Percentiles rank a stretch among this genome's conserved stretches.
These are phyloP conservation scores for Rhagonycha lutea DNA, from an alignment of 2,888 invertebrate genomes.

Conservation along the genomic window DNA sequence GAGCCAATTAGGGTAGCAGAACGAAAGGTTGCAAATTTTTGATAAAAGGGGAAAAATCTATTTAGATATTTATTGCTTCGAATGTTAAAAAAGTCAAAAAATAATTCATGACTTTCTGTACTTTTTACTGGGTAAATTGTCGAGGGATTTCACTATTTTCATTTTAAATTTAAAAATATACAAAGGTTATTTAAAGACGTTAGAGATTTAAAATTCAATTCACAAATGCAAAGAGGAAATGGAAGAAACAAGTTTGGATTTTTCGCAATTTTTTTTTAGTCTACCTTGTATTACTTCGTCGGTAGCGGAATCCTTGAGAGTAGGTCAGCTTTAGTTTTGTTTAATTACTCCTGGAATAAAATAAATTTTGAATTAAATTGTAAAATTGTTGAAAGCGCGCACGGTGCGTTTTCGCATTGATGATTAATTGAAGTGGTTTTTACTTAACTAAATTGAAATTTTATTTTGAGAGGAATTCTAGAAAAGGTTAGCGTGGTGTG, in stretches of 20 bases:
- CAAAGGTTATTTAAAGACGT: slow-evolving; percentile 24
- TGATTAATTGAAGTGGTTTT: not conserved
- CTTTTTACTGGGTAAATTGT: not conserved
- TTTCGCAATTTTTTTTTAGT: not conserved
- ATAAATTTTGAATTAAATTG: not conserved
- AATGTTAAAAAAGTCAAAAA: not conserved
- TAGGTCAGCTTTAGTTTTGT: not conserved
- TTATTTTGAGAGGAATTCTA: not conserved
- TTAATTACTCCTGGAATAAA: not conserved
- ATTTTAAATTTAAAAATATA: slow-evolving; percentile 23
- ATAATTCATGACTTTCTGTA: not conserved
- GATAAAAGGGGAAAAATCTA: not conserved
- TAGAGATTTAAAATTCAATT: slow-evolving; percentile 27
- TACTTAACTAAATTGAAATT: not conserved
- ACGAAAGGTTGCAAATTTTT: not conserved
- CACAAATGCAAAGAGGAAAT: slow-evolving; percentile 21
- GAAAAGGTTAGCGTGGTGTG: not conserved
- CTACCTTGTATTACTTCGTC: not conserved
- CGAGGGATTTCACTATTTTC: slow-evolving; percentile 17
- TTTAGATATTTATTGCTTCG: not conserved
- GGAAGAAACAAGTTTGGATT: slow-evolving; percentile 6
- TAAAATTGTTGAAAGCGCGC: not conserved
- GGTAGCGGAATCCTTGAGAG: not conserved
- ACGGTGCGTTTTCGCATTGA: not conserved
- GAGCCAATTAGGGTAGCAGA: not conserved